Evolutionary conservation across 2,113 vertebrate species (phyloP), one percentile per base, ranked within the genome.

Genomic region (Coreoperca whiteheadi): DNA sequence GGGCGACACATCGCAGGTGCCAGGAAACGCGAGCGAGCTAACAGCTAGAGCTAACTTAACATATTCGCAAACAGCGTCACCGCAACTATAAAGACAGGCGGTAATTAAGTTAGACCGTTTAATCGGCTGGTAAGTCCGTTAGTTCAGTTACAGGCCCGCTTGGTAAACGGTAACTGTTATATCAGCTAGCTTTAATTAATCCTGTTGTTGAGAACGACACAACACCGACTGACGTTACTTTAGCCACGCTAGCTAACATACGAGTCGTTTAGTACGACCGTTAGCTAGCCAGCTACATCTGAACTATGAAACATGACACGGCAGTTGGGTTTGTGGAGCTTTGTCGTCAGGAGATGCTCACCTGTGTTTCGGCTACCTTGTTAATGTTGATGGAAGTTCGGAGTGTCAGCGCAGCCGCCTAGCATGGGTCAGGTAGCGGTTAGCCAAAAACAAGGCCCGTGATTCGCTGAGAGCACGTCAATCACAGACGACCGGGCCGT

Each of bases 151-250:
- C 4, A 23, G 10, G 21, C 10, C 48, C 20, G 64, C 56, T 63
- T 6, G 14, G 60, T 68, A 79, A 86, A 60, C 74, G 11, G 0
- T 11, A n/a, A n/a, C n/a, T n/a, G n/a, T n/a, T n/a, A 2, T 1
- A 11, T 63, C 74, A 87, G 87, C 81, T 77, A 87, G 85, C 81
- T 56, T n/a, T 7, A 32, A 15, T 5, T 89, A 82, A 89, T 82
- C 83, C 79, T 23, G 73, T 46, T 43, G 54, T 12, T 74, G 15
- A 59, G 10, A 53, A 12, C 23, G 41, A 73, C 70, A 48, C 57
- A 32, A 56, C 30, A 60, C 16, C 15, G 18, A 12, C 48, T 8
- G 30, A 34, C 32, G 32, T 34, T 20, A 46, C 5, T 34, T 66
- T 39, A 72, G 71, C 50, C 6, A 6, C 57, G 30, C 6, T 1